These are phyloP conservation scores for Garrulus glandarius DNA, from an alignment of 2,797 vertebrate genomes.

Conservation along the genomic window DNA sequence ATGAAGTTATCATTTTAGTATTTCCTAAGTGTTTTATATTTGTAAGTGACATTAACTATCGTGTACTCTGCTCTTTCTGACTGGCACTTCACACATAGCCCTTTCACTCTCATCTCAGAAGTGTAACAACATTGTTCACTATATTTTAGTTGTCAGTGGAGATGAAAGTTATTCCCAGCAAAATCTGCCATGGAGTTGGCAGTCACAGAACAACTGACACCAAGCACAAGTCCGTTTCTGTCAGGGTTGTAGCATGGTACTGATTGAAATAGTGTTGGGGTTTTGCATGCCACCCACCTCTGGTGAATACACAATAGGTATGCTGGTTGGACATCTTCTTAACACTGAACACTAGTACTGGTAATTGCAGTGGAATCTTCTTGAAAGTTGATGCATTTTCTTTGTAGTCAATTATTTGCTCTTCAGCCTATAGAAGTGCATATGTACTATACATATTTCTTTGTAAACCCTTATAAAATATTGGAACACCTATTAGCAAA, in stretches of 20 bases:
- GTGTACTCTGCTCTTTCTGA: background rate
- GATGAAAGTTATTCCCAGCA: slow-evolving; percentile 18
- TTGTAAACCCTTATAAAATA: background rate
- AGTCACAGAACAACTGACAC: background rate
- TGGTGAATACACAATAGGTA: background rate
- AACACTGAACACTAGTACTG: background rate
- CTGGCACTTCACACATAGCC: background rate
- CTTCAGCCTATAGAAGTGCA: background rate
- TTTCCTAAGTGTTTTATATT: background rate
- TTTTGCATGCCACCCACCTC: background rate
- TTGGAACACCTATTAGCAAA: background rate
- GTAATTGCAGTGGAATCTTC: background rate
- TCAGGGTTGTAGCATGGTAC: background rate
- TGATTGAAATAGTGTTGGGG: background rate
- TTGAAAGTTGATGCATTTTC: background rate
- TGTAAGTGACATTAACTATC: background rate
- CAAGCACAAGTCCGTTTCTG: background rate
- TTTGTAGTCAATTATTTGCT: background rate
- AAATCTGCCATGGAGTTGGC: slow-evolving; percentile 25
- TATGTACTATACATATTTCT: background rate
- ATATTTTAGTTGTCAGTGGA: background rate
- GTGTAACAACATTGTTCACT: background rate
- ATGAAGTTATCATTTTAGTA: background rate
- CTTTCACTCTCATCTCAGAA: background rate
- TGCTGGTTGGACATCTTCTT: background rate